These are phyloP conservation scores for Pelvicachromis taeniatus DNA, from an alignment of 2,113 vertebrate genomes.

Conservation along the genomic window DNA sequence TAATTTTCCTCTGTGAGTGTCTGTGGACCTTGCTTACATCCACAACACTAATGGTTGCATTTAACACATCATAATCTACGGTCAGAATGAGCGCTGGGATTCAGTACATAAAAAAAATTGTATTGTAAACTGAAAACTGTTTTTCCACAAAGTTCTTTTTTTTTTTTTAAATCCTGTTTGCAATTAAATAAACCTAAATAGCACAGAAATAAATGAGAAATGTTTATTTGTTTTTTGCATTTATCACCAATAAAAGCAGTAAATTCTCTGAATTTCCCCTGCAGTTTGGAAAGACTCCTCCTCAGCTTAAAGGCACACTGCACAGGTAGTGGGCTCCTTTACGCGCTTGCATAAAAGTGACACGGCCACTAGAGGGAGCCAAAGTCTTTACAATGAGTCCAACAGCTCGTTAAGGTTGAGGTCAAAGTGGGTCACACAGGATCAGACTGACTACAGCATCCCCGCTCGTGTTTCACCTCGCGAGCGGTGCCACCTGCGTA, in stretches of 20 bases:
- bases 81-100: background rate
- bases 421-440: background rate
- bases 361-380: background rate
- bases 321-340: background rate
- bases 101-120: background rate
- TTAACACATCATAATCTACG: background rate
- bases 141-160: background rate
- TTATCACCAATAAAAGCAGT: background rate
- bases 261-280: background rate
- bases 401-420: background rate
- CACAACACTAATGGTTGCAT: background rate
- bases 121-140: background rate
- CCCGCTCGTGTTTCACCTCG: background rate
- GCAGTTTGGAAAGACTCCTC: rapidly evolving
- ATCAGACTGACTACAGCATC: background rate
- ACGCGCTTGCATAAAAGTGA: background rate
- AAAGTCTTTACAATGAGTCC: background rate
- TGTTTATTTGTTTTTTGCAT: background rate
- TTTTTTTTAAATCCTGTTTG: background rate
- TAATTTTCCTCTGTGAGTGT: rapidly evolving
- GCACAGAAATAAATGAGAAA: background rate
- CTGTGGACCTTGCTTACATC: background rate
- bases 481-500: background rate
- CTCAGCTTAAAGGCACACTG: background rate
- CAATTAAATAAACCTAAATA: background rate